These are phyloP conservation scores for Xerus inauris DNA, from an alignment of 2,113 vertebrate species.

Conservation along the genomic window DNA sequence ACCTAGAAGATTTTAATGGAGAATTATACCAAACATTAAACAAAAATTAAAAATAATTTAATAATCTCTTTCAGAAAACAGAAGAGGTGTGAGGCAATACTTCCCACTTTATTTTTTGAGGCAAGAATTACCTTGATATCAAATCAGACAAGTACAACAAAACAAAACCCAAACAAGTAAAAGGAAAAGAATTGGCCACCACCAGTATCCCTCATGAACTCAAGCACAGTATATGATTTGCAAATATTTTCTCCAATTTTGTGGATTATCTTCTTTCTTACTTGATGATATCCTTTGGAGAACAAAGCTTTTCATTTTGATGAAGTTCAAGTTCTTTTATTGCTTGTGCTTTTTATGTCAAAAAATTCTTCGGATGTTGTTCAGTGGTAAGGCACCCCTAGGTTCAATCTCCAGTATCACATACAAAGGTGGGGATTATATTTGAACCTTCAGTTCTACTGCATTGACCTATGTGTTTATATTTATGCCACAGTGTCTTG, in stretches of 20 bases:
- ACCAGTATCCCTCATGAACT: background rate
- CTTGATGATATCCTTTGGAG: no score
- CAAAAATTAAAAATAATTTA: conserved; percentile 6
- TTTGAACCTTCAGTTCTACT: background rate
- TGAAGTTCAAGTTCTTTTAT: background rate
- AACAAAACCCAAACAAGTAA: background rate
- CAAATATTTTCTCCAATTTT: background rate
- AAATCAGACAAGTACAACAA: background rate
- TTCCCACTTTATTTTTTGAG: background rate
- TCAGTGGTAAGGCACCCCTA: no score
- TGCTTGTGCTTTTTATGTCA: background rate
- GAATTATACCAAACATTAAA: background rate
- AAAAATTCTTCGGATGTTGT: background rate
- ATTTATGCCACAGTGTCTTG: background rate
- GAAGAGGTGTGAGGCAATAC: background rate
- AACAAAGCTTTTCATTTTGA: background rate
- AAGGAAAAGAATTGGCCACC: background rate
- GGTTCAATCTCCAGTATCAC: no score
- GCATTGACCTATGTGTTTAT: background rate
- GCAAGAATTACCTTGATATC: background rate
- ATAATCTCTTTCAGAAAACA: background rate
- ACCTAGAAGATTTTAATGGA: background rate
- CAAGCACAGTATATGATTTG: background rate
- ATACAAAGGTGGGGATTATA: background rate
- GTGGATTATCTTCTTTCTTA: background rate